Conservation (phyloP, 2,888 invertebrate genomes). For the Endomychus coccineus region DNA sequence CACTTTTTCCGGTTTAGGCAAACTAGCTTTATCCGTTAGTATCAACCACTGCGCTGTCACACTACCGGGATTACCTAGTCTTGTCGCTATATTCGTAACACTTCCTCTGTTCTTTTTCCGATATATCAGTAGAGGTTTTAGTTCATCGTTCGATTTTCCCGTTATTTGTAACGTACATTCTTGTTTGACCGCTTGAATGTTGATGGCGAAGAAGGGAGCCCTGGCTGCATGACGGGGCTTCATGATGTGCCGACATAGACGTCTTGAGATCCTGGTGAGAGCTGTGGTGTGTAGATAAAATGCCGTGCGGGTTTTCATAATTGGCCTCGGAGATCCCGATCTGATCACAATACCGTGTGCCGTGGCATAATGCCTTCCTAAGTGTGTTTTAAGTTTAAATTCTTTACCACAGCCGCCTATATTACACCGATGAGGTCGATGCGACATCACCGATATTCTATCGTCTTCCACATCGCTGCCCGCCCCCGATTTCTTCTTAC, state of each 20-base stretch:
- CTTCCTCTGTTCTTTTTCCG: constrained; percentile 55
- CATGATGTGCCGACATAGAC: constrained; percentile 74
- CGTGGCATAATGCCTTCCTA: constrained; percentile 88
- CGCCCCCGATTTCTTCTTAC: constrained; percentile 42
- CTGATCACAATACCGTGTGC: constrained; percentile 76
- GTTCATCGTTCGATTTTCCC: constrained; percentile 49
- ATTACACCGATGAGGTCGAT: constrained; percentile 76
- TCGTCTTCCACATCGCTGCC: constrained; percentile 47
- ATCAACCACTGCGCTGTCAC: constrained; percentile 58
- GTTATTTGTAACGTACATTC: constrained; percentile 66
- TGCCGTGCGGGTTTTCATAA: constrained; percentile 95
- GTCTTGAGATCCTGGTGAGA: constrained; percentile 80
- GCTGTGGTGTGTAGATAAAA: constrained; percentile 92
- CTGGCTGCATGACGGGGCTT: constrained; percentile 82
- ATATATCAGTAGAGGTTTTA: constrained; percentile 50
- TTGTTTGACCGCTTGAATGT: constrained; percentile 68
- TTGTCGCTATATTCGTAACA: constrained; percentile 65
- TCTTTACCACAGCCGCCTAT: constrained; percentile 91
- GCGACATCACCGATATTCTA: constrained; percentile 45
- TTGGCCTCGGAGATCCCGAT: constrained; percentile 76
- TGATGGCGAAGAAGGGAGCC: constrained; percentile 74
- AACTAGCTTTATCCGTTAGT: constrained; percentile 64
- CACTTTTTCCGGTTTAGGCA: constrained; percentile 73
- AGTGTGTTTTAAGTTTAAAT: constrained; percentile 90
- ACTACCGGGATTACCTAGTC: constrained; percentile 56